phyloP scores from a whole-genome alignment of 2,888 invertebrate species.

The Apamea epomidion region DNA sequence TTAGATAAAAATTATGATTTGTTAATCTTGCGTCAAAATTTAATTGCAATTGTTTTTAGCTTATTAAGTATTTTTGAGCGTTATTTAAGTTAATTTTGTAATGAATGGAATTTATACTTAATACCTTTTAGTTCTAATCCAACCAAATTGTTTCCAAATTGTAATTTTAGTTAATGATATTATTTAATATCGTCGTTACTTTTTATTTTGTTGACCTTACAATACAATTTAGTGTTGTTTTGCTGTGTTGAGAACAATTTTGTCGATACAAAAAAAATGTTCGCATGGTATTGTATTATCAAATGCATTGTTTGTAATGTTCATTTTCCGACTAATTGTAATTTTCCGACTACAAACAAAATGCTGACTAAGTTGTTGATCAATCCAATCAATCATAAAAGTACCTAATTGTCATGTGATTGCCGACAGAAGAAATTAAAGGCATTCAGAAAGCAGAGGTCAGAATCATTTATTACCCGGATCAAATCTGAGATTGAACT shows the following conservation, averaged over 20 bases:
- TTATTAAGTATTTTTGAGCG: neutral
- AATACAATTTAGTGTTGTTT: neutral
- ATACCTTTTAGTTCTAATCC: neutral
- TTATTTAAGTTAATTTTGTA: neutral
- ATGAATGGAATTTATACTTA: neutral
- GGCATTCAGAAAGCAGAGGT: neutral
- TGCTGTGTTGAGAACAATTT: neutral
- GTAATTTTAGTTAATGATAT: neutral
- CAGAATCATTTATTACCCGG: neutral
- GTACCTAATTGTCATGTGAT: neutral
- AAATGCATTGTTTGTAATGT: neutral
- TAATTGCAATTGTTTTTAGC: neutral
- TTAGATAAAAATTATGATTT: too few species aligned
- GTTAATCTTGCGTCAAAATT: too few species aligned
- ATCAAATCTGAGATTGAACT: neutral
- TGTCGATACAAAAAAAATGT: neutral
- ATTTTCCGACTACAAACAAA: neutral
- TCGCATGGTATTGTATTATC: neutral
- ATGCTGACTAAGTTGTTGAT: neutral
- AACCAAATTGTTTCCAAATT: too few species aligned
- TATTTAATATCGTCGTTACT: neutral
- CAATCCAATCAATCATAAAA: neutral
- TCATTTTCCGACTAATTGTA: neutral
- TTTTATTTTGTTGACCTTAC: neutral
- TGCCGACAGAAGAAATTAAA: neutral